A percentile compares a stretch with the other conserved stretches of the same genome.
These are phyloP conservation scores for Scaptomyza polygonia DNA, from an alignment of 2,888 invertebrate species.

Conservation along the genomic window DNA sequence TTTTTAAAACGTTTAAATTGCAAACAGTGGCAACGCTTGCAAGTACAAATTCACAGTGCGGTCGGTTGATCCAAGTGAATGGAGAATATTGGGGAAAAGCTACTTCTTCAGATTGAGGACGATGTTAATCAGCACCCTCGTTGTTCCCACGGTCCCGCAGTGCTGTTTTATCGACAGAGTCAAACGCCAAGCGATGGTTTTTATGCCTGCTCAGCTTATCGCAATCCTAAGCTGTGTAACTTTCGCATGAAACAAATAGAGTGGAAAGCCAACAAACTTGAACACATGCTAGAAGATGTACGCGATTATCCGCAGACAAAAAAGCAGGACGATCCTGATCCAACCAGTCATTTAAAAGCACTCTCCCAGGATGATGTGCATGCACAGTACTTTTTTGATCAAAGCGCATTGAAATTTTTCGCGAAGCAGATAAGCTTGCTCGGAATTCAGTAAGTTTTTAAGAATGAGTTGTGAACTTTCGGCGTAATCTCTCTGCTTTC, in stretches of 20 bases:
- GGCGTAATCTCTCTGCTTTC: background rate
- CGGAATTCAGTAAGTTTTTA: constrained; percentile 86
- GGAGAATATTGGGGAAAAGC: constrained; percentile 43
- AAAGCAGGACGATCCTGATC: constrained; percentile 80
- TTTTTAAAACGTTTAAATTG: background rate
- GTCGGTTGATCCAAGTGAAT: constrained; percentile 17
- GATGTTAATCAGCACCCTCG: constrained; percentile 88
- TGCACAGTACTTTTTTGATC: constrained; percentile 94
- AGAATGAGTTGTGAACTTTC: background rate
- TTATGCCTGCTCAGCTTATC: constrained; percentile 93
- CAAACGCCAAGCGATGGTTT: constrained; percentile 84
- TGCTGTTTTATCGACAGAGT: constrained; percentile 87
- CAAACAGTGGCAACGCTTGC: constrained; percentile 14
- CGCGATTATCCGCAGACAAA: constrained; percentile 36
- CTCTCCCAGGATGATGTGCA: constrained; percentile 91
- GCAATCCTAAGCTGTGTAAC: constrained; percentile 91
- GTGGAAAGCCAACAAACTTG: constrained; percentile 28
- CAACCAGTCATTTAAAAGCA: constrained; percentile 89
- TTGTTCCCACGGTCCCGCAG: constrained; percentile 91
- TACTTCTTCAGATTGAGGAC: constrained; percentile 70
- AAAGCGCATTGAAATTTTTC: constrained; percentile 88
- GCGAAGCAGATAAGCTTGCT: constrained; percentile 87
- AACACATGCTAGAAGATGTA: background rate
- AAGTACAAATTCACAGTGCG: constrained; percentile 2
- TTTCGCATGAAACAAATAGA: constrained; percentile 86